Evolutionary conservation across 1,140 invertebrate genomes (phyloP).

Genomic region (Dendroctonus valens): DNA sequence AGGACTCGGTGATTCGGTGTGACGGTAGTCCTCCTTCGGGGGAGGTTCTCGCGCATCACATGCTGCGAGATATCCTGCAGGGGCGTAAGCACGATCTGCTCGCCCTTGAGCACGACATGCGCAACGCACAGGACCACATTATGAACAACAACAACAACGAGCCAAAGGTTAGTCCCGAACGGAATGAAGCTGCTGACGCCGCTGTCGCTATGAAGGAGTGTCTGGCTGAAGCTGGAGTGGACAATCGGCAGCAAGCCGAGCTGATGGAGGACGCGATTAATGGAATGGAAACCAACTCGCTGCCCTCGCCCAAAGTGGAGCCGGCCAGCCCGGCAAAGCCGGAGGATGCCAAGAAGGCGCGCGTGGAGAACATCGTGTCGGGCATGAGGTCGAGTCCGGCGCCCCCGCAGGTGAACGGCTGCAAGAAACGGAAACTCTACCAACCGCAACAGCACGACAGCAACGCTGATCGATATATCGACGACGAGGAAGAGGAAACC

Average conservation of each 20-base stretch:
- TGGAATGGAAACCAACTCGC: constrained; percentile 66
- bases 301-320: constrained; percentile 68
- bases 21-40: constrained; percentile 54
- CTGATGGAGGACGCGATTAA: constrained; percentile 60
- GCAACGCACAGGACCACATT: constrained; percentile 51
- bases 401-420: constrained; percentile 76
- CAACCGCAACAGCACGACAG: constrained; percentile 91
- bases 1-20: constrained; percentile 45
- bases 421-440: constrained; percentile 95
- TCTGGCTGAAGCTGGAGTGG: constrained; percentile 57
- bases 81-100: constrained; percentile 74
- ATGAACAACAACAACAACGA: constrained; percentile 56
- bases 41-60: constrained; percentile 75
- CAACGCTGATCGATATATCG: constrained; percentile 69
- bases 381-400: constrained; percentile 85
- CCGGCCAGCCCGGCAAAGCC: constrained; percentile 60
- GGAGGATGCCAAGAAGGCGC: constrained; percentile 80
- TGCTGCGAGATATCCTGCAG: constrained; percentile 79
- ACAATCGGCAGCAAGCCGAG: constrained; percentile 55
- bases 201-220: constrained; percentile 58
- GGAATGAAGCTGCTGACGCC: constrained; percentile 63
- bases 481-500: constrained; percentile 73
- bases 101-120: constrained; percentile 62
- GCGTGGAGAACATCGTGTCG: constrained; percentile 92
- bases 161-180: constrained; percentile 54